A percentile compares a stretch with the other conserved stretches of the same genome.
phyloP scores from a whole-genome alignment of 1,140 invertebrate genomes.

The Lasioglossum baleicum region DNA sequence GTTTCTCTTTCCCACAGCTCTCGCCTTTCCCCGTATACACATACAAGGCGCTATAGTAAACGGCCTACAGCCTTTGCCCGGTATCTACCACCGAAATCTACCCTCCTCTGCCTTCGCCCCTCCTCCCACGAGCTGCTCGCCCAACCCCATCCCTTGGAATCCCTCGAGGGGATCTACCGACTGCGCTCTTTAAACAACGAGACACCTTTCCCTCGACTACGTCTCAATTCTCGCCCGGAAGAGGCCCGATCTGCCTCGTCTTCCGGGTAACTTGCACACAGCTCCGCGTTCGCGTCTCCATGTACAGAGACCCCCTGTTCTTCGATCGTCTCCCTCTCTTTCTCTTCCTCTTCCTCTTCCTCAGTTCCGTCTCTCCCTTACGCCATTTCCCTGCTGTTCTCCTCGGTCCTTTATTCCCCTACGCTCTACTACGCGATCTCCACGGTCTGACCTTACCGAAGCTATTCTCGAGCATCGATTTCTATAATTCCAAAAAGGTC shows the following conservation, averaged over 20 bases:
- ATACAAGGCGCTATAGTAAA: conserved; percentile 60
- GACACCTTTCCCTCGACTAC: conserved; percentile 65
- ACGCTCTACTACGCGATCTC: conserved; percentile 24
- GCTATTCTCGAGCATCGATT: conserved; percentile 32
- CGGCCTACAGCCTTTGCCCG: conserved; percentile 63
- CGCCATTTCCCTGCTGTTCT: neutral
- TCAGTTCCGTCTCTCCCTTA: neutral
- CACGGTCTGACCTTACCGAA: conserved; percentile 36
- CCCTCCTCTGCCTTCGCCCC: conserved; percentile 28
- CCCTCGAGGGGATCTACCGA: conserved; percentile 61
- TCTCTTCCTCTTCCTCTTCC: neutral
- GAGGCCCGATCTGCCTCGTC: conserved; percentile 61
- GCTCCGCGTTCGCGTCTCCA: neutral
- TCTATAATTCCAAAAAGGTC: conserved; percentile 11
- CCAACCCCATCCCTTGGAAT: conserved; percentile 38
- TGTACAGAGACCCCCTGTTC: neutral
- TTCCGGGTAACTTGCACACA: conserved; percentile 52
- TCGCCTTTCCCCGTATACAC: conserved; percentile 17
- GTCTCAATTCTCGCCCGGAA: conserved; percentile 66
- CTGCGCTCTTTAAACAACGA: conserved; percentile 68
- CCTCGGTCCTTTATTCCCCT: conserved; percentile 21
- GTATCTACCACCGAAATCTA: conserved; percentile 66
- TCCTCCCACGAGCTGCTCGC: conserved; percentile 15
- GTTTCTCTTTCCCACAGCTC: neutral
- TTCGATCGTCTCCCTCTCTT: neutral